These are phyloP conservation scores for Lasaia peninsularis DNA, from an alignment of 1,140 invertebrate species.

Conservation along the genomic window DNA sequence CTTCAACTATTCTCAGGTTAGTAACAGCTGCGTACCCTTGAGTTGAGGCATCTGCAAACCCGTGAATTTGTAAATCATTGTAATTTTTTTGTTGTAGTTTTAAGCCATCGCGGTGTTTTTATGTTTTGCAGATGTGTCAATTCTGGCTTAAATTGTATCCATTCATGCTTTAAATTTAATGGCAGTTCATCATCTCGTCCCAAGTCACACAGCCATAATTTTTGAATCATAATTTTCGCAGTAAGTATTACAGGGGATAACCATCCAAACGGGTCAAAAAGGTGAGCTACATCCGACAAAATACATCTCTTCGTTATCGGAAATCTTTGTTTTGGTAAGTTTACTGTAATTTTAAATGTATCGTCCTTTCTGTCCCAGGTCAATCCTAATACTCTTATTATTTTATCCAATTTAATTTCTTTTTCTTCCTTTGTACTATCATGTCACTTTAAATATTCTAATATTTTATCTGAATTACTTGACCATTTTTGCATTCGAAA, in stretches of 20 bases:
- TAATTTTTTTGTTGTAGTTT: constrained; percentile 16
- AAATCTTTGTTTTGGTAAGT: constrained; percentile 23
- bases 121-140: constrained; percentile 29
- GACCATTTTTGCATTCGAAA: constrained; percentile 64
- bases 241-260: constrained; percentile 46
- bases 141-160: constrained; percentile 27
- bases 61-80: constrained; percentile 30
- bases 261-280: constrained; percentile 54
- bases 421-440: constrained; percentile 20
- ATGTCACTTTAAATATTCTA: constrained; percentile 21
- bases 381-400: constrained; percentile 34
- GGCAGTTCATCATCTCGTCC: constrained; percentile 53
- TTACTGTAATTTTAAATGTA: constrained; percentile 32
- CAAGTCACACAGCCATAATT: constrained; percentile 39
- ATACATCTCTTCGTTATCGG: constrained; percentile 38
- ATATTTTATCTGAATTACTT: constrained; percentile 32
- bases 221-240: constrained; percentile 56
- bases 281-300: constrained; percentile 45
- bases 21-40: constrained; percentile 35
- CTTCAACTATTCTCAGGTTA: constrained; percentile 30
- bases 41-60: constrained; percentile 39
- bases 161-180: constrained; percentile 22
- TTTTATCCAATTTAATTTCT: constrained; percentile 31
- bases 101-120: constrained; percentile 28
- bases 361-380: constrained; percentile 32